Evolutionary conservation across 1,140 invertebrate genomes (phyloP), one percentile per base, ranked within the genome.

Genomic region (Leptoteleia sp.): DNA sequence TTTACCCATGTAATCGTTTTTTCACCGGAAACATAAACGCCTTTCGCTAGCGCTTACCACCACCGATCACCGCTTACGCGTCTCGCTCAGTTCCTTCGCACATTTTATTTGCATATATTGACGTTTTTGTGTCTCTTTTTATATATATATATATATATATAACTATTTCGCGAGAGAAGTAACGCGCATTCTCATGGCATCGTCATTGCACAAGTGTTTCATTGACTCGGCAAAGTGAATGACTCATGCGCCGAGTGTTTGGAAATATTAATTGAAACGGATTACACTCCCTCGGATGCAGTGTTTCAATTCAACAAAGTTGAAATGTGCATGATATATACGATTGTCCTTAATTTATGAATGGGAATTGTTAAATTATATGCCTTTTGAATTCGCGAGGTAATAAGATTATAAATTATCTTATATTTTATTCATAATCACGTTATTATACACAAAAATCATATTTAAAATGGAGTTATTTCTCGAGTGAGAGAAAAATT

Each of bases 191-290:
- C 50, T 50, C 25, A 25, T 64, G 47, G 78, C 79, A 80, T 78
- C 25, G 59, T 67, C 59, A 80, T 81, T 70, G 70, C 50, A 76
- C 79, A 80, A 79, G 68, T 75, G 73, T 70, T 48, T 83, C 80
- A 78, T 82, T 84, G 80, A 82, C 72, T 79, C 37, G 65, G 67
- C 76, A 72, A 84, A 80, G 59, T 76, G 79, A 80, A 80, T 84
- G 81, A 84, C 76, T 84, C 81, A 84, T 59, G 57, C 29, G 13
- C 27, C 45, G 27, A 62, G 31, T 61, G 37, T 76, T 73, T 64
- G 61, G 61, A 79, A 64, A 59, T 76, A 76, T 80, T 80, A 81
- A 82, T 83, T 81, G 71, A 78, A 40, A 38, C 33, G 65, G 57
- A 71, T 76, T 70, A 17, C 15, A 7, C 38, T 31, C 47, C 13